phyloP scores from a whole-genome alignment of 2,113 vertebrate species.

The Balaeniceps rex region DNA sequence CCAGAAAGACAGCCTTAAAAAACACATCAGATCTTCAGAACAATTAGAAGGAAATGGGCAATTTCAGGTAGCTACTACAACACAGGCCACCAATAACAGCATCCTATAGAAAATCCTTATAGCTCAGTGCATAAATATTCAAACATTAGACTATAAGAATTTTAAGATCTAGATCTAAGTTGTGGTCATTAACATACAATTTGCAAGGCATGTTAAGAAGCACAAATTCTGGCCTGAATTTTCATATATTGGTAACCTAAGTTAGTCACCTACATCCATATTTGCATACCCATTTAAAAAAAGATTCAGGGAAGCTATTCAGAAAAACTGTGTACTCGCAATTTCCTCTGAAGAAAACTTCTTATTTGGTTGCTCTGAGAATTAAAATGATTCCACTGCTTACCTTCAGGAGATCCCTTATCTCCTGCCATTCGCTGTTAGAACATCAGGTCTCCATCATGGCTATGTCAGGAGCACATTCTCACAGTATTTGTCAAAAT shows the following conservation, averaged over 20 bases:
- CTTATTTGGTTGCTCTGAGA: not conserved
- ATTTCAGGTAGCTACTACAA: not conserved
- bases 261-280: not conserved
- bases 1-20: not conserved
- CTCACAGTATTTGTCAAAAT: not conserved
- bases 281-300: not conserved
- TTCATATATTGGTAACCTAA: not conserved
- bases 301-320: not conserved
- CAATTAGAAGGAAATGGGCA: not conserved
- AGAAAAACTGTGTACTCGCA: not conserved
- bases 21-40: not conserved
- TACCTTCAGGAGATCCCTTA: not conserved
- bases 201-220: not conserved
- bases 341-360: not conserved
- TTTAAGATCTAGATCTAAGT: not conserved
- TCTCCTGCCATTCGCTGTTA: not conserved
- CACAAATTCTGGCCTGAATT: not conserved
- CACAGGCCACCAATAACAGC: not conserved
- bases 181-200: not conserved
- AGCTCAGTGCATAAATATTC: not conserved
- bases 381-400: not conserved
- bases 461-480: rapidly evolving
- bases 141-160: not conserved
- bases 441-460: not conserved
- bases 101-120: not conserved